Evolutionary conservation across 1,140 invertebrate species (phyloP).

Genomic region (Scylla paramamosain): DNA sequence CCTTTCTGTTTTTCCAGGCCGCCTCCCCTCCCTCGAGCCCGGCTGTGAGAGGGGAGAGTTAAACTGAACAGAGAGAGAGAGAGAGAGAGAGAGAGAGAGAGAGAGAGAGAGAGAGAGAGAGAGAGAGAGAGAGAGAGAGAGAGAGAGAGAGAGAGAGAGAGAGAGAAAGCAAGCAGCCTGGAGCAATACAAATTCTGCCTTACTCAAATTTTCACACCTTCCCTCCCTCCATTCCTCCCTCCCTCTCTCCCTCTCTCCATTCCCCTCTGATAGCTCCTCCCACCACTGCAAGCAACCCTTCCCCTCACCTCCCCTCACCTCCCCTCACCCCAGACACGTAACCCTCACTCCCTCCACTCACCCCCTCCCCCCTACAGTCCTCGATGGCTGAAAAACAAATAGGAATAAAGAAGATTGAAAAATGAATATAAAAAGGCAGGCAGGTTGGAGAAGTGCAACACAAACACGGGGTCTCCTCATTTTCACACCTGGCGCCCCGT

Average conservation of each 20-base stretch:
- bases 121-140: too few relatives aligned
- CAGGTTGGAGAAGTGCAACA: background rate
- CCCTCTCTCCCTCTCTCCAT: background rate
- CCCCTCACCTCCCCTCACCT: background rate
- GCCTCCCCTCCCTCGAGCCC: too few relatives aligned
- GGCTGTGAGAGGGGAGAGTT: too few relatives aligned
- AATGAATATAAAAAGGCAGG: background rate
- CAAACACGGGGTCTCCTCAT: constrained; percentile 5
- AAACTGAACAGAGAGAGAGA: too few relatives aligned
- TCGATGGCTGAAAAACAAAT: constrained; percentile 23
- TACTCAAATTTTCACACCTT: constrained; percentile 38
- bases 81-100: too few relatives aligned
- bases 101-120: too few relatives aligned
- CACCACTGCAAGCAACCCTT: background rate
- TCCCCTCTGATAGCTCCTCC: background rate
- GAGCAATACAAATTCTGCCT: background rate
- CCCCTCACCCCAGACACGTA: background rate
- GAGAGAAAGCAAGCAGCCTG: background rate
- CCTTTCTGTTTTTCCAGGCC: too few relatives aligned
- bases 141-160: background rate
- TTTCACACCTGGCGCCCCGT: background rate
- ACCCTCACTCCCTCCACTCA: too few relatives aligned
- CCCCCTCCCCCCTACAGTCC: background rate
- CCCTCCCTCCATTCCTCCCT: background rate
- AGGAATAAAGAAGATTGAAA: constrained; percentile 15